These are phyloP conservation scores for Torymus tubicola DNA, from an alignment of 2,888 invertebrate genomes.

Conservation along the genomic window DNA sequence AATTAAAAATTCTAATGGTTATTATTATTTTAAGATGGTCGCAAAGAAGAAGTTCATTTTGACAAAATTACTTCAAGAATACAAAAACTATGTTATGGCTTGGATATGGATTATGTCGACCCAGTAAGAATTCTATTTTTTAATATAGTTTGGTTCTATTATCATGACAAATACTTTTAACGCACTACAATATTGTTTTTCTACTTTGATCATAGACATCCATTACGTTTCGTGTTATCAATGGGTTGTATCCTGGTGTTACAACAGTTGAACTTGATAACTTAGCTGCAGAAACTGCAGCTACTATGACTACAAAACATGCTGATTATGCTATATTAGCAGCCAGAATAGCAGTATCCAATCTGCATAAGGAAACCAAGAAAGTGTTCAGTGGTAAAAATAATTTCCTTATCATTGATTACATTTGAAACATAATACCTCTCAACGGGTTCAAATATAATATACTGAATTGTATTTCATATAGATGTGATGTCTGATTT, in stretches of 20 bases:
- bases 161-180: background rate
- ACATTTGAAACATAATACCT: too few relatives aligned
- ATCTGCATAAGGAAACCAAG: constrained; percentile 98
- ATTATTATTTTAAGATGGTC: constrained; percentile 82
- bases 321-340: constrained; percentile 96
- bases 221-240: constrained; percentile 94
- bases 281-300: constrained; percentile 98
- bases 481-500: constrained; percentile 93
- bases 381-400: constrained; percentile 90
- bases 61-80: constrained; percentile 99
- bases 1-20: constrained; percentile 25
- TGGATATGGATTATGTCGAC: constrained; percentile 97
- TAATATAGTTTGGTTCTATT: constrained; percentile 18
- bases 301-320: constrained; percentile 97
- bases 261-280: constrained; percentile 98
- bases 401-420: too few relatives aligned
- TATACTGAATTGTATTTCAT: constrained; percentile 69
- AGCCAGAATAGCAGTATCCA: constrained; percentile 95
- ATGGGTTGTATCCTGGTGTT: constrained; percentile 96
- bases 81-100: constrained; percentile 94
- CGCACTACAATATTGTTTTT: too few relatives aligned
- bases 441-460: background rate
- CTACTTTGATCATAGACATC: constrained; percentile 79
- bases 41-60: constrained; percentile 94
- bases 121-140: constrained; percentile 84